Conservation (phyloP, 2,888 invertebrate genomes). For the Scaptomyza flava region DNA sequence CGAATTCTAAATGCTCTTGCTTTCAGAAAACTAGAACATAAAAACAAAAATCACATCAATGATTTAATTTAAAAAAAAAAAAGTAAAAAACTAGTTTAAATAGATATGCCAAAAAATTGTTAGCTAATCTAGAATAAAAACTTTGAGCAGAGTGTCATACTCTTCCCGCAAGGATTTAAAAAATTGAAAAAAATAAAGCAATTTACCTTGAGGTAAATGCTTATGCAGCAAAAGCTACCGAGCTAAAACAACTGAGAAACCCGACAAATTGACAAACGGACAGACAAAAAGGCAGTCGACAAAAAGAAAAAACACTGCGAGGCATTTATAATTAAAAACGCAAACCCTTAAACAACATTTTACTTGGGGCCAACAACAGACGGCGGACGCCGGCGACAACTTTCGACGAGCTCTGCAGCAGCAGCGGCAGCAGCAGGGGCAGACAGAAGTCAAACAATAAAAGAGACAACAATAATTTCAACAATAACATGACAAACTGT, state of each 20-base stretch:
- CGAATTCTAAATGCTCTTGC: conserved; percentile 24
- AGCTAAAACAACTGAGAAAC: conserved; percentile 7
- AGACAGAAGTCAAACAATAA: conserved; percentile 80
- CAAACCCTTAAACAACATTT: conserved; percentile 72
- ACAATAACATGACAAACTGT: conserved; percentile 78
- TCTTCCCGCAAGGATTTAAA: conserved; percentile 4
- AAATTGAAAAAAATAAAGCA: conserved; percentile 32
- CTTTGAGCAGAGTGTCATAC: neutral
- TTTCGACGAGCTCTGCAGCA: conserved; percentile 25
- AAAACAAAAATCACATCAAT: neutral
- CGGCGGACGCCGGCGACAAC: conserved; percentile 24
- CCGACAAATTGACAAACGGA: conserved; percentile 30
- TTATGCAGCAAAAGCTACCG: conserved; percentile 31
- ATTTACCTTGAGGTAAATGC: conserved; percentile 54
- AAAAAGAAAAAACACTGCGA: conserved; percentile 41
- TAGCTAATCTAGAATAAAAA: neutral
- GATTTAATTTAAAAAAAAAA: too few relatives aligned
- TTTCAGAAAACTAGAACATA: neutral
- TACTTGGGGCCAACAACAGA: conserved; percentile 44
- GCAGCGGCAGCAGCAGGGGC: conserved; percentile 19
- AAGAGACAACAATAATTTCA: conserved; percentile 77
- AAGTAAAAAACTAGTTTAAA: neutral
- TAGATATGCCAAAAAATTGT: neutral
- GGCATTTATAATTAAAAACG: conserved; percentile 78
- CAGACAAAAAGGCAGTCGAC: conserved; percentile 35